Percentiles rank a stretch among this genome's conserved stretches.
Conservation (phyloP, 2,888 invertebrate species). For the Agrotis exclamationis region DNA sequence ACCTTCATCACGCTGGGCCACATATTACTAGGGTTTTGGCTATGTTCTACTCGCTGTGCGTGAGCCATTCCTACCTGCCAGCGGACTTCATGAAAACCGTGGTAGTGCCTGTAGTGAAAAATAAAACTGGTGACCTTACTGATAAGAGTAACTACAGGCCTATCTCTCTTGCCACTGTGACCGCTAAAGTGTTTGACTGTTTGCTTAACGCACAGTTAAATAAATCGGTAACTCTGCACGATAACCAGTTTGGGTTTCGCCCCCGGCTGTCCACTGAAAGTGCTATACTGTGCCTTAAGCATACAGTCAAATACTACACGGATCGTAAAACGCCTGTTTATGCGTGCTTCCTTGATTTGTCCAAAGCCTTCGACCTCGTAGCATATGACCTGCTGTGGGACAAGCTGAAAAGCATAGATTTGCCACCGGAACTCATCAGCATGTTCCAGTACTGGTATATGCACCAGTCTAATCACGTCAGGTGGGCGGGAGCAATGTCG, state of each 20-base stretch:
- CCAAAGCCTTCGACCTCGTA: conserved; percentile 14
- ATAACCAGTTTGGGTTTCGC: too few relatives aligned
- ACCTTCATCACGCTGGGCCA: too few relatives aligned
- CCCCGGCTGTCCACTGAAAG: neutral
- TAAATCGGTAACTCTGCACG: too few relatives aligned
- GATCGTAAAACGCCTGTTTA: neutral
- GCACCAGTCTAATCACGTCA: conserved; percentile 12
- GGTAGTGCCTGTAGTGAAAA: neutral
- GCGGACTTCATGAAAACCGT: too few relatives aligned
- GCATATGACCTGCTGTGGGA: conserved; percentile 5
- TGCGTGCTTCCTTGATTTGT: conserved; percentile 1
- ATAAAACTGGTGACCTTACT: conserved; percentile 1
- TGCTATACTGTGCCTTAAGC: neutral
- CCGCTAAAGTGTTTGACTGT: neutral
- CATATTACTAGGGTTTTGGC: too few relatives aligned
- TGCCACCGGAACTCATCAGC: conserved; percentile 1
- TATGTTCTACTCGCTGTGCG: too few relatives aligned
- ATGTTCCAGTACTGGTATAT: conserved; percentile 15
- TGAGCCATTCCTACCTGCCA: too few relatives aligned
- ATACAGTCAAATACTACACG: neutral
- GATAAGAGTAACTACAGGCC: conserved; percentile 5
- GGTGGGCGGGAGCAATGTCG: conserved; percentile 14
- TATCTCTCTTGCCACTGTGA: conserved; percentile 5
- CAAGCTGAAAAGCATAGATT: neutral
- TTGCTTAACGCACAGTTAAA: too few relatives aligned